Evolutionary conservation across 1,140 invertebrate species (phyloP).

Genomic region (Hyles euphorbiae): DNA sequence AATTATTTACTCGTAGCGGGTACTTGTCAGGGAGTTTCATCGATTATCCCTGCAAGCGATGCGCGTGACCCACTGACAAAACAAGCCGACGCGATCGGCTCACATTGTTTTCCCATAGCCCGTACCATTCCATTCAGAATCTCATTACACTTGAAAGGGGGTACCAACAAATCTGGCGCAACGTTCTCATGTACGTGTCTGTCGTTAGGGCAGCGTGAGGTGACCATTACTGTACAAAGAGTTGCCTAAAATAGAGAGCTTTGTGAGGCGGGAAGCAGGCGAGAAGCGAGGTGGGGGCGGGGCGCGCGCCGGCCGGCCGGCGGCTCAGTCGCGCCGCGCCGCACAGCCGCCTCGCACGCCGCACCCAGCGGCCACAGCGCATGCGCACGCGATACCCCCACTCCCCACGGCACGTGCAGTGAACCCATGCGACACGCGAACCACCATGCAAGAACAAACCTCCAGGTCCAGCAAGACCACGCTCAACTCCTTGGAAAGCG

Average conservation of each 20-base stretch:
- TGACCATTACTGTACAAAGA: conserved; percentile 74
- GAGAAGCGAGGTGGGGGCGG: conserved; percentile 59
- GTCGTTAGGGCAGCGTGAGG: conserved; percentile 71
- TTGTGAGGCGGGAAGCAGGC: conserved; percentile 64
- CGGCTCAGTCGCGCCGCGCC: conserved; percentile 69
- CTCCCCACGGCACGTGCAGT: conserved; percentile 50
- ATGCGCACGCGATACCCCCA: conserved; percentile 57
- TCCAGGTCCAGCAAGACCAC: conserved; percentile 61
- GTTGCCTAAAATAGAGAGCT: conserved; percentile 75
- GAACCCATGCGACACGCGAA: conserved; percentile 28
- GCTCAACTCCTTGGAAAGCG: conserved; percentile 69
- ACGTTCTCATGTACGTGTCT: conserved; percentile 72
- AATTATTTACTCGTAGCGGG: no score
- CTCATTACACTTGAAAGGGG: conserved; percentile 67
- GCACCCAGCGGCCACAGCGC: conserved; percentile 45
- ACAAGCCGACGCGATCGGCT: conserved; percentile 40
- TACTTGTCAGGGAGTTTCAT: neutral
- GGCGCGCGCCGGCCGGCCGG: conserved; percentile 57
- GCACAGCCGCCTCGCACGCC: conserved; percentile 62
- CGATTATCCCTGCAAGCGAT: conserved; percentile 16
- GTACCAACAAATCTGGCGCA: conserved; percentile 66
- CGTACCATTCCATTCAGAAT: conserved; percentile 65
- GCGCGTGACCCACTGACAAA: conserved; percentile 57
- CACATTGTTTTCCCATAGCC: conserved; percentile 66
- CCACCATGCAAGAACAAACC: conserved; percentile 70